A percentile compares a stretch with the other conserved stretches of the same genome.
Conservation (phyloP, 1,140 invertebrate genomes). For the Bombus pascuorum region DNA sequence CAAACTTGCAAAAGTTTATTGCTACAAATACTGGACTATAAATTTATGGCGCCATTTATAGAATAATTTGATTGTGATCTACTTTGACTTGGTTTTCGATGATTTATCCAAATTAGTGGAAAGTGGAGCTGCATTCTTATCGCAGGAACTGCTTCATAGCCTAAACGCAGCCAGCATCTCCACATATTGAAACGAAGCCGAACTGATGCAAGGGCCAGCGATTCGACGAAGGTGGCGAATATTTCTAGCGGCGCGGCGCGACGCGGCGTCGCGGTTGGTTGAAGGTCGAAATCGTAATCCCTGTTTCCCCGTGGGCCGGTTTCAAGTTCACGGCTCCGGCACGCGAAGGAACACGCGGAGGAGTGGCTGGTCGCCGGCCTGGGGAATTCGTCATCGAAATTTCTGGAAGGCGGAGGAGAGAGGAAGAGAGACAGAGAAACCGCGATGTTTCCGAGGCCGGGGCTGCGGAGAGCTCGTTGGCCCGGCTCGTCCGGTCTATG, state of each 20-base stretch:
- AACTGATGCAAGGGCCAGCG: too few species aligned
- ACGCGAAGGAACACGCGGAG: slow-evolving; percentile 22
- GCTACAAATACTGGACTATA: too few species aligned
- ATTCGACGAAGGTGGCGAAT: not conserved
- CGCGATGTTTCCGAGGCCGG: not conserved
- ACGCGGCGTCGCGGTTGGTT: slow-evolving; percentile 11
- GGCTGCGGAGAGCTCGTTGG: slow-evolving; percentile 62
- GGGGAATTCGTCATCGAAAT: slow-evolving; percentile 80
- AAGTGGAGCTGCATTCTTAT: too few species aligned
- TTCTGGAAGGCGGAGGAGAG: slow-evolving; percentile 72
- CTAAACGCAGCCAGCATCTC: not conserved
- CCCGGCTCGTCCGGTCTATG: slow-evolving; percentile 75
- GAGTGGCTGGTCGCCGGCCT: slow-evolving; percentile 30
- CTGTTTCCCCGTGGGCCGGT: slow-evolving; percentile 14
- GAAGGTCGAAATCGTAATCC: slow-evolving; percentile 49
- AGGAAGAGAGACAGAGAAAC: not conserved
- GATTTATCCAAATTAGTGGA: too few species aligned
- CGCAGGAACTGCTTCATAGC: too few species aligned
- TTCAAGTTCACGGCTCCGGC: slow-evolving; percentile 25
- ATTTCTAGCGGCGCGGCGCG: slow-evolving; percentile 6
- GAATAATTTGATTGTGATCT: too few species aligned
- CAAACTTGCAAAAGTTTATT: too few species aligned
- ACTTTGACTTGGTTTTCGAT: too few species aligned
- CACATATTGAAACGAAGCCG: not conserved
- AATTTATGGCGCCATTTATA: too few species aligned